Conservation (phyloP, 2,888 invertebrate genomes). For the Crocallis elinguaria region DNA sequence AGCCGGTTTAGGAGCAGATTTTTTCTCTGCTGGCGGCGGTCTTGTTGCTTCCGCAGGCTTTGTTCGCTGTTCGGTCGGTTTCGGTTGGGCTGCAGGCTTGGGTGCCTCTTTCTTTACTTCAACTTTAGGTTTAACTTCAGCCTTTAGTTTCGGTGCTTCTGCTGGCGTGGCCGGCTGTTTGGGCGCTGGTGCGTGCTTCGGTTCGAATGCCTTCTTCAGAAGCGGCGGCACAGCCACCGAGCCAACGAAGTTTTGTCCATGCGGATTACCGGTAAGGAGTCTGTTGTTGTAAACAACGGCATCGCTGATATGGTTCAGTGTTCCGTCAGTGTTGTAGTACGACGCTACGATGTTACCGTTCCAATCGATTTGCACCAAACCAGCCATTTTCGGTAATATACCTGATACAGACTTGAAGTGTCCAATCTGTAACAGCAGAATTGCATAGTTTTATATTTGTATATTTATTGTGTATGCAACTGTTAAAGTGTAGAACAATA, state of each 20-base stretch:
- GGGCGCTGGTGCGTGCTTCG: conserved; percentile 28
- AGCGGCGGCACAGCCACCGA: conserved; percentile 85
- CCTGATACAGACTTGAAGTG: conserved; percentile 81
- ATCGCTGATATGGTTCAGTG: conserved; percentile 85
- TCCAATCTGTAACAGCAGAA: conserved; percentile 82
- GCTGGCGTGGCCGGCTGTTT: conserved; percentile 30
- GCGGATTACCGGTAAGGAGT: conserved; percentile 89
- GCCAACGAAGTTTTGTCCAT: conserved; percentile 85
- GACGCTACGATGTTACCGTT: conserved; percentile 89
- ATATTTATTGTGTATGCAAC: neutral
- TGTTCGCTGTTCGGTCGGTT: conserved; percentile 15
- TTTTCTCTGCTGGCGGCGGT: conserved; percentile 1
- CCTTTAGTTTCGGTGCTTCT: conserved; percentile 37
- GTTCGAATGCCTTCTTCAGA: conserved; percentile 68
- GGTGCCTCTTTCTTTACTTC: conserved; percentile 38
- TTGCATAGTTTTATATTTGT: neutral
- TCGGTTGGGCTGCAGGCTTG: conserved; percentile 24
- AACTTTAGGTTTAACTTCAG: conserved; percentile 30
- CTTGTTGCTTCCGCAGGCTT: conserved; percentile 13
- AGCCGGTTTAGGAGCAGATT: neutral
- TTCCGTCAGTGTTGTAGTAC: conserved; percentile 86
- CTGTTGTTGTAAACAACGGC: conserved; percentile 87
- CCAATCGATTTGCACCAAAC: conserved; percentile 88
- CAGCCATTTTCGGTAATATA: conserved; percentile 73
- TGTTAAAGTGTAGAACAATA: too few species aligned